Conservation (phyloP, 2,113 vertebrate genomes). For the Rhea americana region DNA sequence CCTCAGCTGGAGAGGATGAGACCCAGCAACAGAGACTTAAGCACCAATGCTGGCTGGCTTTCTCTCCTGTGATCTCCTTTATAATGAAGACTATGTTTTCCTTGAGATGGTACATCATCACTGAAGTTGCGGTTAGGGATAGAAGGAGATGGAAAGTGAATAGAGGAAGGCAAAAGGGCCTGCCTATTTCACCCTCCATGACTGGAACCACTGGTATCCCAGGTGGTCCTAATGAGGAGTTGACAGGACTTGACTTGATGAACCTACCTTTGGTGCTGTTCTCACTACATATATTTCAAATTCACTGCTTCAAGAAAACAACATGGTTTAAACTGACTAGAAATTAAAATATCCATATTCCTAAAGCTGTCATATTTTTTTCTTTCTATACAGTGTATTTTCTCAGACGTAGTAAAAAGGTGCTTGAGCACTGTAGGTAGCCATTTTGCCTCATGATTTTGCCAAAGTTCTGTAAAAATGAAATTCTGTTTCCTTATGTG, state of each 20-base stretch:
- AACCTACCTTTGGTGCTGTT: background rate
- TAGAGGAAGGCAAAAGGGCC: background rate
- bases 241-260: background rate
- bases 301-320: rapidly evolving
- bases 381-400: background rate
- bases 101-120: background rate
- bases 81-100: background rate
- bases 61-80: background rate
- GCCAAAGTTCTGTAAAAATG: background rate
- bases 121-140: background rate
- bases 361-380: background rate
- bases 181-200: background rate
- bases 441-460: background rate
- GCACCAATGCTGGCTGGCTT: background rate
- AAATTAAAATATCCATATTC: background rate
- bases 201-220: background rate
- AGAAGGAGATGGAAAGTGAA: background rate
- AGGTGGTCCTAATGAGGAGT: background rate
- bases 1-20: background rate
- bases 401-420: background rate
- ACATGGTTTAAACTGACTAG: too few relatives aligned
- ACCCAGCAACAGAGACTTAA: background rate
- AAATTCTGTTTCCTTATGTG: background rate
- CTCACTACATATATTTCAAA: background rate
- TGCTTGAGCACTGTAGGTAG: background rate